phyloP scores from a whole-genome alignment of 2,113 vertebrate species.

The Lynx canadensis region DNA sequence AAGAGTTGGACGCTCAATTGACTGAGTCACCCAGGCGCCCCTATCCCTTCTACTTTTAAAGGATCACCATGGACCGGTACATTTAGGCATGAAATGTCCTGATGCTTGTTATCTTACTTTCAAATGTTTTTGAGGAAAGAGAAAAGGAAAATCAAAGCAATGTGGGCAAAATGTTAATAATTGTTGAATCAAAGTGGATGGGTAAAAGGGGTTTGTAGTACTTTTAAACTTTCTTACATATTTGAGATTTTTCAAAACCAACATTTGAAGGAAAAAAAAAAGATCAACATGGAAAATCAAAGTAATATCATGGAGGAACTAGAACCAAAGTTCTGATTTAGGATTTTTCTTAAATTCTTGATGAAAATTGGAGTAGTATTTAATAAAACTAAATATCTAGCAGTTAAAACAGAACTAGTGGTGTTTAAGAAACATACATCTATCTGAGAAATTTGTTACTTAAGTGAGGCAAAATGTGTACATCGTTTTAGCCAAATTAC shows the following conservation, averaged over 20 bases:
- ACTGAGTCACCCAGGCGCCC: too few species aligned
- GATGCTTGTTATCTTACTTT: neutral
- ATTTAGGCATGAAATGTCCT: neutral
- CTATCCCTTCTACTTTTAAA: neutral
- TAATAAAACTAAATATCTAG: neutral
- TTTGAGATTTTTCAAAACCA: neutral
- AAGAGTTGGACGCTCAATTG: too few species aligned
- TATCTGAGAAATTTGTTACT: neutral
- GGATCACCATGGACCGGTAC: neutral
- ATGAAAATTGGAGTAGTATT: neutral
- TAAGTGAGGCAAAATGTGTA: neutral
- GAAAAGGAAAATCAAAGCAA: neutral
- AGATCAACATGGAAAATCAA: neutral
- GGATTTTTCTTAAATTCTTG: neutral
- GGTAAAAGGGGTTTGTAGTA: neutral
- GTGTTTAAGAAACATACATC: neutral
- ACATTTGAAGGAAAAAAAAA: neutral
- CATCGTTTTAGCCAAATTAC: neutral
- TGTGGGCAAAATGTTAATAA: neutral
- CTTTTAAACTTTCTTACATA: conserved; percentile 5
- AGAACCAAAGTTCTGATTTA: neutral
- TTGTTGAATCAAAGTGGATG: neutral
- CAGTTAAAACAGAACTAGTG: neutral
- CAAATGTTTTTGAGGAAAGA: neutral
- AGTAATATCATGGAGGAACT: neutral